Base-by-base conservation (phyloP, 2,888 invertebrate genomes). In the Periphyllus acericola region DNA sequence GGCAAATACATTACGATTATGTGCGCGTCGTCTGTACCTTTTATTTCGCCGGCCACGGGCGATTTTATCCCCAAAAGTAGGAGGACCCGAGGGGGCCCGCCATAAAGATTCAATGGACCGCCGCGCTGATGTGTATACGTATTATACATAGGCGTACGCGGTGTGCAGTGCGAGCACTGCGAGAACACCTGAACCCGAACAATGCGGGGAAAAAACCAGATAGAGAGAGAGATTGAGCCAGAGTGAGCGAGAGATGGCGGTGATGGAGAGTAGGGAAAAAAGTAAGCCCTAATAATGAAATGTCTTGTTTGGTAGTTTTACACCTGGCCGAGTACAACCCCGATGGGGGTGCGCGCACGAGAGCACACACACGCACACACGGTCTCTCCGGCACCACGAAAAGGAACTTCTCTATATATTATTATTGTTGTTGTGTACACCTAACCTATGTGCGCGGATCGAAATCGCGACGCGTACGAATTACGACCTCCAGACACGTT, bases 241-340 rank as follows among this genome's bases (percentile, higher is more conserved):
- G 82, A 71, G 9, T 21, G 71, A 74, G 25, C 55, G 32, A 34
- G 52, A 52, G 1, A 46, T 14, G 46, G 46, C 46, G 11, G 46
- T 11, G 14, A 46, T 14, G 2, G 46, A 46, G 46, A 46, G 9
- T 9, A n/a, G 46, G 46, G 46, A 14, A 14, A 83, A 66, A 60
- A 68, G 25, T 81, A 81, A 75, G 60, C 84, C 60, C 72, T 32
- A 76, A 84, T 76, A 84, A 82, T 82, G 52, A 85, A 85, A 85
- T 25, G 85, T 71, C 85, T 78, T 85, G 85, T 85, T 85, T 85
- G 85, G 85, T 85, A 78, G 85, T 85, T 85, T 85, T 85, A 85
- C 85, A 85, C 85, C 85, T 85, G 85, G 85, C 34, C 85, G 85
- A 78, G 60, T 60, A 25, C 75, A 40, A 75, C 36, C n/a, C 25